Evolutionary conservation across 2,113 vertebrate genomes (phyloP).

Genomic region (Eudorcas thomsonii): DNA sequence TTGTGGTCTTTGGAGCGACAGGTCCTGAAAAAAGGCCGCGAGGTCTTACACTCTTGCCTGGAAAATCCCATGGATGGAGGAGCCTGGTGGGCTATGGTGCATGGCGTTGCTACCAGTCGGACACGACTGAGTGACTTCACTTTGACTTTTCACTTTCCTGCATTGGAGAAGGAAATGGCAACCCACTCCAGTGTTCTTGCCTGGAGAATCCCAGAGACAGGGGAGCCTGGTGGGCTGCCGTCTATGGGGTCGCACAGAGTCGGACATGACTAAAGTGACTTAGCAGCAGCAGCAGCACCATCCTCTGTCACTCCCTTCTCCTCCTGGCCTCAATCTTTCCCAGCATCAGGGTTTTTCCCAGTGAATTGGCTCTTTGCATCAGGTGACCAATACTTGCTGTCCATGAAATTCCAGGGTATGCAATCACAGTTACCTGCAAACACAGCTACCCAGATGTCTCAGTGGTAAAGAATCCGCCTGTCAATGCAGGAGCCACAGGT

Average conservation of each 20-base stretch:
- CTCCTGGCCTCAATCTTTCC: not conserved
- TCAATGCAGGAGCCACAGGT: not conserved
- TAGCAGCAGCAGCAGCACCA: not conserved
- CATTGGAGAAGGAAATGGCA: not conserved
- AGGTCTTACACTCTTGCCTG: too few species aligned
- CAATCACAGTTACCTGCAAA: not conserved
- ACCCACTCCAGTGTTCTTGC: not conserved
- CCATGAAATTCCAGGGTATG: not conserved
- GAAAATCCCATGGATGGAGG: not conserved
- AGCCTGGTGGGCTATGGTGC: not conserved
- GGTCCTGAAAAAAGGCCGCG: too few species aligned
- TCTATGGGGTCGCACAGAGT: not conserved
- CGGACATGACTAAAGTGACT: fast-evolving
- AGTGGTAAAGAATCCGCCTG: not conserved
- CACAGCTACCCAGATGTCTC: not conserved
- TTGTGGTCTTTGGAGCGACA: too few species aligned
- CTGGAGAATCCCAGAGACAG: not conserved
- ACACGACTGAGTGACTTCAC: not conserved
- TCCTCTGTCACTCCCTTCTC: not conserved
- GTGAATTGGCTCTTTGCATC: not conserved
- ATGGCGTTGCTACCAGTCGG: fast-evolving
- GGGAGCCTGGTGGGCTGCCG: not conserved
- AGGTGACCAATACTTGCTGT: not conserved
- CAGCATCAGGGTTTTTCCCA: not conserved
- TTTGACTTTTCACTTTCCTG: not conserved